Conservation (phyloP, 2,888 invertebrate genomes). For the Polyommatus iphigenia region DNA sequence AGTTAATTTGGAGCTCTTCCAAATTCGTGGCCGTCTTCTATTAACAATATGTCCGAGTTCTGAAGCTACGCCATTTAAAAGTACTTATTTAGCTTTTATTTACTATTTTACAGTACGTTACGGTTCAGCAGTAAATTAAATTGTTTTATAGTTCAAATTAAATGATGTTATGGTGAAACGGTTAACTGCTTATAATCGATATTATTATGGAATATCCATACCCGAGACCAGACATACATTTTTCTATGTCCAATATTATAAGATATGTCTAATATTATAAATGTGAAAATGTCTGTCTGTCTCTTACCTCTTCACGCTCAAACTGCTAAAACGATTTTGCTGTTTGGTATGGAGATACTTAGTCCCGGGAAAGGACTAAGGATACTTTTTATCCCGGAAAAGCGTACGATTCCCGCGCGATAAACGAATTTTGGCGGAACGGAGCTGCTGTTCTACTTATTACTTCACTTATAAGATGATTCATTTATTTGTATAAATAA, state of each 20-base stretch:
- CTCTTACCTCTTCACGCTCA: no score
- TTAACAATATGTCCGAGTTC: conserved; percentile 7
- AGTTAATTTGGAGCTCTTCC: conserved; percentile 11
- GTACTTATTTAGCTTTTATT: conserved; percentile 4
- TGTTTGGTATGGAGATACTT: no score
- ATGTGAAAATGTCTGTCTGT: no score
- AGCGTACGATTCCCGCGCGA: no score
- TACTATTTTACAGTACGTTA: not conserved
- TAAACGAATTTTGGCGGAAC: no score
- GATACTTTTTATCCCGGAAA: no score
- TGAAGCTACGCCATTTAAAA: not conserved
- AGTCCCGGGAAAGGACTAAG: no score
- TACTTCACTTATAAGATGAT: not conserved
- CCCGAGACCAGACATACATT: no score
- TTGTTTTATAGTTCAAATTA: not conserved
- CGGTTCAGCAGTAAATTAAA: not conserved
- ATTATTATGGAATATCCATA: no score
- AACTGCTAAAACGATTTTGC: no score
- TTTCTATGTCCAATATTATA: no score
- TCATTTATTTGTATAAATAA: not conserved
- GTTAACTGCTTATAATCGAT: not conserved
- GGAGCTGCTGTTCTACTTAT: not conserved
- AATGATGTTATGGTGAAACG: not conserved
- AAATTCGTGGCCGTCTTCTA: not conserved
- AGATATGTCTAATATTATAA: no score